Evolutionary conservation across 2,113 vertebrate genomes (phyloP).

Genomic region (Syrmaticus mikado): DNA sequence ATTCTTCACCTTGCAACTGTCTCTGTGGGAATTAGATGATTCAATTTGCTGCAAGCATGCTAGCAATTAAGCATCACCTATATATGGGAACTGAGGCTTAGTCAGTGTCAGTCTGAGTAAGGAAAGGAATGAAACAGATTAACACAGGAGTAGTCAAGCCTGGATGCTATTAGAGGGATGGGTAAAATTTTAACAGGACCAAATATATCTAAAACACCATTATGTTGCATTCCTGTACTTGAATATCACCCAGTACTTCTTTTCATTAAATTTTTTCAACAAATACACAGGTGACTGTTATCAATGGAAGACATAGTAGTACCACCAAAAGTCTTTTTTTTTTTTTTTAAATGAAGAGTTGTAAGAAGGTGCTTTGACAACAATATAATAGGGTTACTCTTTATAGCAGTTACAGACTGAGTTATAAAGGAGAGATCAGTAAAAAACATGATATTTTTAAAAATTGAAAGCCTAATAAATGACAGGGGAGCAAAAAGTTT

Average conservation of each 20-base stretch:
- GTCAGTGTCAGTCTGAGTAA: background rate
- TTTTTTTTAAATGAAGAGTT: background rate
- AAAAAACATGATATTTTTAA: background rate
- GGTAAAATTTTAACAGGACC: background rate
- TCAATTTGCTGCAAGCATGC: background rate
- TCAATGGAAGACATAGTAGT: background rate
- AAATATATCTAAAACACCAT: background rate
- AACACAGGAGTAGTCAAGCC: background rate
- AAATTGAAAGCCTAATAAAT: background rate
- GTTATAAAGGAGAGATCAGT: background rate
- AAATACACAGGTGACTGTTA: background rate
- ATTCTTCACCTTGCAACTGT: fast-evolving
- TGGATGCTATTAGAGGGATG: background rate
- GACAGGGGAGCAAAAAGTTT: background rate
- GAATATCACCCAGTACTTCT: background rate
- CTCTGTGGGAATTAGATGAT: background rate
- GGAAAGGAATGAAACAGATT: background rate
- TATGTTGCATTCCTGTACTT: fast-evolving
- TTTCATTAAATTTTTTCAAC: background rate
- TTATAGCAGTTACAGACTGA: background rate
- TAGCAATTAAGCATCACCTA: background rate
- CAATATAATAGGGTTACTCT: background rate
- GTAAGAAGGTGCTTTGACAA: background rate
- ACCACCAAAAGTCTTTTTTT: background rate
- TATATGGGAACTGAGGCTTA: background rate